A percentile compares a stretch with the other conserved stretches of the same genome.
phyloP scores from a whole-genome alignment of 2,113 vertebrate genomes.

The Pyxicephalus adspersus region DNA sequence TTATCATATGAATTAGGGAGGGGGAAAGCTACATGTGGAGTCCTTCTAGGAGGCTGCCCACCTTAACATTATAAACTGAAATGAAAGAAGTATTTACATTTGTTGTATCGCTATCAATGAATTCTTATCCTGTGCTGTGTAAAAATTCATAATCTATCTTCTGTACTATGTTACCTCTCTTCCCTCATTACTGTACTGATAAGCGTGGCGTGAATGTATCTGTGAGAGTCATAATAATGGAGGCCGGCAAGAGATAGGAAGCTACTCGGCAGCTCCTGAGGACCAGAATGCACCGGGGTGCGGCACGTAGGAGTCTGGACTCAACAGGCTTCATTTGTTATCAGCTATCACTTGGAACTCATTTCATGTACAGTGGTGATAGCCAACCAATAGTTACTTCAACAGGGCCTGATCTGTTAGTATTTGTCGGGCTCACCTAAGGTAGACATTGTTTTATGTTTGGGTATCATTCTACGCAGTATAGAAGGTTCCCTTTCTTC shows the following conservation, averaged over 20 bases:
- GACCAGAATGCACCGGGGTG: conserved; percentile 35
- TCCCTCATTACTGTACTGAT: not conserved
- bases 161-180: not conserved
- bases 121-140: not conserved
- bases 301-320: not conserved
- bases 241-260: not conserved
- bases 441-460: not conserved
- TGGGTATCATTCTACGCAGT: no score
- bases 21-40: not conserved
- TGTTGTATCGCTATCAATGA: not conserved
- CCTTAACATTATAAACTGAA: not conserved
- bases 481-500: no score
- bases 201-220: not conserved
- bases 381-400: not conserved
- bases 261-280: not conserved
- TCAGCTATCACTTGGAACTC: not conserved
- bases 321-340: not conserved
- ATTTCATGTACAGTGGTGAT: no score
- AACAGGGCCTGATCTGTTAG: not conserved
- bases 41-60: not conserved
- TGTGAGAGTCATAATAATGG: not conserved
- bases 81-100: not conserved
- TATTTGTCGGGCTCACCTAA: no score
- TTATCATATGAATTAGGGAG: not conserved
- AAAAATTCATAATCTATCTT: no score